Evolutionary conservation across 1,140 invertebrate genomes (phyloP).

Genomic region (Zaprionus lachaisei): DNA sequence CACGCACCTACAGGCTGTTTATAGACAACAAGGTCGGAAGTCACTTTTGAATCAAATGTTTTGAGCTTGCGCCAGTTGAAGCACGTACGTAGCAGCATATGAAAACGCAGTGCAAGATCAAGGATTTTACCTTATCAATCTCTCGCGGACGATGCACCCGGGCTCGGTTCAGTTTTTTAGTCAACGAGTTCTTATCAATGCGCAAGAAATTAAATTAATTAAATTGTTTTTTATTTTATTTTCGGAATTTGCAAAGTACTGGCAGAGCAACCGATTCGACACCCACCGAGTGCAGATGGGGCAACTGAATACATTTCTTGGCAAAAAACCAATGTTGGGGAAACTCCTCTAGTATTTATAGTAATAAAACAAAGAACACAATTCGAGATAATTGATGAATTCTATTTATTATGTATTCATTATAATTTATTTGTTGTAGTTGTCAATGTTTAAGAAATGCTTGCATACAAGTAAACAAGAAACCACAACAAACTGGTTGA

Average conservation of each 20-base stretch:
- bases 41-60: constrained; percentile 21
- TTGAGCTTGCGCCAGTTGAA: constrained; percentile 65
- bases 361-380: too few relatives aligned
- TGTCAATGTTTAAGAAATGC: too few relatives aligned
- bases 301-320: background rate
- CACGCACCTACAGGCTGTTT: constrained; percentile 17
- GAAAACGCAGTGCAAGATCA: constrained; percentile 75
- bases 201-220: constrained; percentile 18
- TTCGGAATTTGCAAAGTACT: background rate
- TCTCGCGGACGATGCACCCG: constrained; percentile 74
- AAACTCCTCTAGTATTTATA: background rate
- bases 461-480: too few relatives aligned
- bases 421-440: too few relatives aligned
- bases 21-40: constrained; percentile 40
- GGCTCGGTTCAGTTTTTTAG: constrained; percentile 70
- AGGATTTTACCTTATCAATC: constrained; percentile 69
- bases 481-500: too few relatives aligned
- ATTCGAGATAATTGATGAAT: too few relatives aligned
- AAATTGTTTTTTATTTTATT: background rate
- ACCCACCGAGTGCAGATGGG: background rate
- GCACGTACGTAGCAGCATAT: background rate
- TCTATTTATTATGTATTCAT: too few relatives aligned
- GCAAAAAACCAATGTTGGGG: background rate
- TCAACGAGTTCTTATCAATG: constrained; percentile 76
- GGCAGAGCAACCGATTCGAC: background rate